Conservation (phyloP, 2,113 vertebrate species). For the Coreoperca whiteheadi region DNA sequence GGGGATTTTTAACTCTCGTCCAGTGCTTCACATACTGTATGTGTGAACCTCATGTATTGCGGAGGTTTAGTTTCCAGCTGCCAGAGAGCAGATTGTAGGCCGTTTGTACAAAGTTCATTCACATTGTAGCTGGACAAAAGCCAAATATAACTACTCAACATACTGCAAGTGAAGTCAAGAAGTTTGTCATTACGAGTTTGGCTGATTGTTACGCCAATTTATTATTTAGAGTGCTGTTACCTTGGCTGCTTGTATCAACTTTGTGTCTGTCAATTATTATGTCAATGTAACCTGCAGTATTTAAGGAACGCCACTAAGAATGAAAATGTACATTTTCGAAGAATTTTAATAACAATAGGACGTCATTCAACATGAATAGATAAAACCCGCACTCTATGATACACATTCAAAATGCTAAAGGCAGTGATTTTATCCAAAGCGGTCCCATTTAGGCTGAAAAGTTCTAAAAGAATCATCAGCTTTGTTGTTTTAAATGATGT, state of each 20-base stretch:
- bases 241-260: background rate
- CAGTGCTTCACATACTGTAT: background rate
- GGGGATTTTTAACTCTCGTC: background rate
- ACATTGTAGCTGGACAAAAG: constrained; percentile 2
- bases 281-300: background rate
- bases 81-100: background rate
- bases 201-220: background rate
- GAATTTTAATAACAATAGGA: background rate
- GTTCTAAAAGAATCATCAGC: background rate
- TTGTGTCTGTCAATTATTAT: background rate
- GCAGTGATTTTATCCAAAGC: too few species aligned
- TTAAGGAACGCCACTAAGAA: background rate
- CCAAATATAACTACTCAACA: constrained; percentile 5
- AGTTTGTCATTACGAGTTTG: background rate
- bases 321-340: background rate
- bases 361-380: constrained; percentile 5
- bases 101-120: background rate
- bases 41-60: background rate
- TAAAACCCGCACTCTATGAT: background rate
- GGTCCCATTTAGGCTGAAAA: too few species aligned
- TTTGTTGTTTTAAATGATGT: background rate
- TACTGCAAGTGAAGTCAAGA: background rate
- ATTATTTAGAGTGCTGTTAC: background rate
- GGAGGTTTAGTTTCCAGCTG: constrained; percentile 23
- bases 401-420: too few species aligned